Percentiles rank a stretch among this genome's conserved stretches.
These are phyloP conservation scores for Frankliniella fusca DNA, from an alignment of 2,888 invertebrate species.

Conservation along the genomic window DNA sequence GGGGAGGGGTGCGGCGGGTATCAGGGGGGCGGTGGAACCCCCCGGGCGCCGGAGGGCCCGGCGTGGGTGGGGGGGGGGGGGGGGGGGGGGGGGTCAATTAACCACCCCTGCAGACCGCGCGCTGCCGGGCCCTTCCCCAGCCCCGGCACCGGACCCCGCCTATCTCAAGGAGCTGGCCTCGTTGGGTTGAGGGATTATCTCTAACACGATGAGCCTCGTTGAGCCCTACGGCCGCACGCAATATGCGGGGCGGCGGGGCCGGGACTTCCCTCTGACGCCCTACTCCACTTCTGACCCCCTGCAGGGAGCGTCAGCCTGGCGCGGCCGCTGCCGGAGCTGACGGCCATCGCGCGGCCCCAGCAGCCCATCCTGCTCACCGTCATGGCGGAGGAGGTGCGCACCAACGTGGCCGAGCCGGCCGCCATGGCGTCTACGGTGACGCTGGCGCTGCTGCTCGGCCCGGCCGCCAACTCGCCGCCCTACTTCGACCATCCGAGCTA, in stretches of 20 bases:
- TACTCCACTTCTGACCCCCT: slow-evolving; percentile 37
- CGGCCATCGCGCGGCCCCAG: slow-evolving; percentile 74
- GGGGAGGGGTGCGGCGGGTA: background rate
- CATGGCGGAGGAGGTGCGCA: slow-evolving; percentile 75
- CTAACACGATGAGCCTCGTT: too few species aligned
- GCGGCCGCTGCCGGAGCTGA: slow-evolving; percentile 71
- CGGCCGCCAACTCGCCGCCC: slow-evolving; percentile 69
- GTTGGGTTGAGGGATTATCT: too few species aligned
- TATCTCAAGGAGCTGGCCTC: too few species aligned
- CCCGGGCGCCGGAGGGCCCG: background rate
- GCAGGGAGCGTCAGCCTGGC: slow-evolving; percentile 65
- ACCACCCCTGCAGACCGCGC: slow-evolving; percentile 1
- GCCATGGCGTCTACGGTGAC: slow-evolving; percentile 78
- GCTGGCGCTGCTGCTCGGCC: slow-evolving; percentile 76
- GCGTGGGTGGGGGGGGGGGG: background rate
- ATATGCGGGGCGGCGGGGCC: too few species aligned
- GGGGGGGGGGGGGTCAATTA: background rate
- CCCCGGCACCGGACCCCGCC: too few species aligned
- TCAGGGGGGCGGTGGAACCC: background rate
- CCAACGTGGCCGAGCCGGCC: slow-evolving; percentile 59
- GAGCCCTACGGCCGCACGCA: too few species aligned
- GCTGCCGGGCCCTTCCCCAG: background rate
- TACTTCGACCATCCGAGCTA: slow-evolving; percentile 77
- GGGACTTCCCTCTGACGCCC: background rate
- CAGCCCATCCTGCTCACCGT: slow-evolving; percentile 79